Conservation (phyloP, 1,140 invertebrate species). For the Lasioglossum baleicum region DNA sequence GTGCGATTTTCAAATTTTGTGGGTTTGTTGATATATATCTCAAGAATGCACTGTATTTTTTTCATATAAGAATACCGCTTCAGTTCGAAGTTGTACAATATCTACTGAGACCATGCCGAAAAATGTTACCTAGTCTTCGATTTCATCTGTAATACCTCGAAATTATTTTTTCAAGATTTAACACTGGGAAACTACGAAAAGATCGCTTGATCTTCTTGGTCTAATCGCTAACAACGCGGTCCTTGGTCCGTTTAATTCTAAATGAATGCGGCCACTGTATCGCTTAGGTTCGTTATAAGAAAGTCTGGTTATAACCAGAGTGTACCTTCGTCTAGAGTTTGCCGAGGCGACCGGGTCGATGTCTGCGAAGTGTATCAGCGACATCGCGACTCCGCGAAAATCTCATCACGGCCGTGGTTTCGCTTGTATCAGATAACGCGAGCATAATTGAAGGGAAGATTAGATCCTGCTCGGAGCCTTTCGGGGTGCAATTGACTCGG, state of each 20-base stretch:
- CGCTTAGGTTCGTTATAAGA: not conserved
- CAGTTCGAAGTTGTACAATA: too few relatives aligned
- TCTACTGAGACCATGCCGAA: too few relatives aligned
- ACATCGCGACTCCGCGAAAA: slow-evolving; percentile 25
- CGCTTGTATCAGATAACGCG: slow-evolving; percentile 47
- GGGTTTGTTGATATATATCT: too few relatives aligned
- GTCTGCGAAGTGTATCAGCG: slow-evolving; percentile 11
- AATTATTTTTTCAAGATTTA: too few relatives aligned
- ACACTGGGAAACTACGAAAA: too few relatives aligned
- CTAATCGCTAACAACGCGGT: not conserved
- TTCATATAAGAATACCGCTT: too few relatives aligned
- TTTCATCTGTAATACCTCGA: too few relatives aligned
- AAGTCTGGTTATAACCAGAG: too few relatives aligned
- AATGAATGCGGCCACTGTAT: not conserved
- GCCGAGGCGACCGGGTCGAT: slow-evolving; percentile 24
- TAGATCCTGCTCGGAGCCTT: slow-evolving; percentile 37
- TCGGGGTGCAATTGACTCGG: slow-evolving; percentile 22
- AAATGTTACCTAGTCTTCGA: too few relatives aligned
- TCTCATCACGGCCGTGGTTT: slow-evolving; percentile 44
- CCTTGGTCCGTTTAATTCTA: not conserved
- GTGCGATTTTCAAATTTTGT: too few relatives aligned
- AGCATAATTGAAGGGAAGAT: slow-evolving; percentile 57
- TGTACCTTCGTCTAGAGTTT: not conserved
- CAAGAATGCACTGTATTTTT: too few relatives aligned
- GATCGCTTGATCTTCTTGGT: too few relatives aligned